Evolutionary conservation across 2,113 vertebrate genomes (phyloP), one percentile per base, ranked within the genome.

Genomic region (Nothoprocta perdicaria): DNA sequence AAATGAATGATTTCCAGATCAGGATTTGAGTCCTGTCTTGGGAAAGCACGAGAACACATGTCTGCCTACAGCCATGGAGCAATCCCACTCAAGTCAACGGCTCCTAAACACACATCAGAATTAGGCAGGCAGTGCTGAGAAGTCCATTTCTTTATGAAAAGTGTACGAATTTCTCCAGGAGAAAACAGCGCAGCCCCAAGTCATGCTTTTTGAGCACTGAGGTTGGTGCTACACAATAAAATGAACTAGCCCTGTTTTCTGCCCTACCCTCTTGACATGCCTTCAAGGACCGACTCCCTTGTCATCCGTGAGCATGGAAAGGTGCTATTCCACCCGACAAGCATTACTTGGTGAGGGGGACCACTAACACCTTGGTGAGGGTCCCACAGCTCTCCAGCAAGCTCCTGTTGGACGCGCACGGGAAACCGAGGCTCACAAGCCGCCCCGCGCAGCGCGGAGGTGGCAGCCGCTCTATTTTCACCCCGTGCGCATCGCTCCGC

Each of bases 191-290:
- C 53, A 27, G 13, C 76, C 10, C 2, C 27, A 35, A 46, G 45
- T 23, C 9, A 31, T 2, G 15, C 22, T 29, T n/a, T 60, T 43
- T 16, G 63, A 46, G 9, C 4, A 5, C n/a, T 9, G 52, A 53
- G 33, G 14, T 7, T 72, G 31, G 35, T 48, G 73, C 19, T 11
- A 74, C 84, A 80, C 13, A 67, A 46, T 12, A 18, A 45, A 75
- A 86, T 9, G 1, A 84, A 40, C 26, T 8, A 77, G 24, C 6
- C 3, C 6, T 29, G 11, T 17, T 21, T 17, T 82, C 52, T 67
- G 33, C 13, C 6, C 18, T 6, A 0, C 12, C 35, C 8, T 23
- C 10, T 53, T 5, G 22, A 5, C 1, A 7, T 14, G 6, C 4
- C 55, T 7, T 5, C 15, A 73, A 27, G 21, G 40, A 81, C 46